These are phyloP conservation scores for Drosophila teissieri DNA, from an alignment of 1,140 invertebrate species.

Conservation along the genomic window DNA sequence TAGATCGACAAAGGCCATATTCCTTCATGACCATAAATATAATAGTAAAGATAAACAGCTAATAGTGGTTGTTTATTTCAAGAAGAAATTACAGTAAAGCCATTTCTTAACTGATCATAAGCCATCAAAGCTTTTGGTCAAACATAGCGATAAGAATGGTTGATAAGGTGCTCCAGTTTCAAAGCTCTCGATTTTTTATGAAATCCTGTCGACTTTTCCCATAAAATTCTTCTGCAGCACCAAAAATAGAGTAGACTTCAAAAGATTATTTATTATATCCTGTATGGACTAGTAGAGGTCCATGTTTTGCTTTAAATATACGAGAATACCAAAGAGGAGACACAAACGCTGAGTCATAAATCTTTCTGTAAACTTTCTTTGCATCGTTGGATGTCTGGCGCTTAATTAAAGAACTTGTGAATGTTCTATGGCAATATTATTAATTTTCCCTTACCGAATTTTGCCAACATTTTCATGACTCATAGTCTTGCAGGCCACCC, in stretches of 20 bases:
- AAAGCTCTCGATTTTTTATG: background rate
- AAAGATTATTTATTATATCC: conserved; percentile 9
- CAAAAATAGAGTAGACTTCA: too few species aligned
- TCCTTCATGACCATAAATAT: background rate
- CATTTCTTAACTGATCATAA: background rate
- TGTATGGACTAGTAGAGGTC: background rate
- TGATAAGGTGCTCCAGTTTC: background rate
- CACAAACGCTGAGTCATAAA: conserved; percentile 8
- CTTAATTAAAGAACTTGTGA: background rate
- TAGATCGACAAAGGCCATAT: conserved; percentile 14
- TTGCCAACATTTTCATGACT: conserved; percentile 17
- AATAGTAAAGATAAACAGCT: conserved; percentile 2
- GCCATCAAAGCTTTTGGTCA: background rate
- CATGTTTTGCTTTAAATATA: conserved; percentile 4
- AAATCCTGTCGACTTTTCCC: too few species aligned
- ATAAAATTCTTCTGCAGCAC: too few species aligned
- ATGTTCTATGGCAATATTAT: conserved; percentile 1
- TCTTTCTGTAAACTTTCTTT: background rate
- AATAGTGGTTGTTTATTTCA: background rate
- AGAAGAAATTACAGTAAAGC: background rate
- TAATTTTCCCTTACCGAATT: background rate
- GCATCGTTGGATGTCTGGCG: background rate
- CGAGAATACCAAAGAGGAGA: background rate
- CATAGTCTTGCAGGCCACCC: conserved; percentile 23
- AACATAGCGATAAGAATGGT: background rate